These are phyloP conservation scores for Heteromormyrus szaboi DNA, from an alignment of 2,797 vertebrate species.

Conservation along the genomic window DNA sequence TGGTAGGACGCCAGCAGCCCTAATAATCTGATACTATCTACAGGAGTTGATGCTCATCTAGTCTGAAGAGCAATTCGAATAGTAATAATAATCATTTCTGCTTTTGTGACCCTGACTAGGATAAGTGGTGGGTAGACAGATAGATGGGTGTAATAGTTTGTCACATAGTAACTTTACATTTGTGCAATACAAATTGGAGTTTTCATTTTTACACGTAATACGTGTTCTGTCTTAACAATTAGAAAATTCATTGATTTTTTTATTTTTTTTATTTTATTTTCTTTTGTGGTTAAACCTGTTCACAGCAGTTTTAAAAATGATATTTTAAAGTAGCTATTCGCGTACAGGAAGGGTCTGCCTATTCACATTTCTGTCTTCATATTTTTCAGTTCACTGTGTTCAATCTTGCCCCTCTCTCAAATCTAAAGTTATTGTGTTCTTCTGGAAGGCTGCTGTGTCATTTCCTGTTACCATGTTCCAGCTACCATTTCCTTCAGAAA, in stretches of 20 bases:
- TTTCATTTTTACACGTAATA: neutral
- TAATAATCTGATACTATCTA: neutral
- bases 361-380: neutral
- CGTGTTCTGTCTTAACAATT: neutral
- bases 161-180: neutral
- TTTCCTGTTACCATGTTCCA: neutral
- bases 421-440: neutral
- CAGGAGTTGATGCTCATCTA: neutral
- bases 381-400: neutral
- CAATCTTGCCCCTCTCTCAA: neutral
- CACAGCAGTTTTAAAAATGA: neutral
- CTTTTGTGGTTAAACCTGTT: neutral
- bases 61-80: neutral
- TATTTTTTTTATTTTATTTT: neutral
- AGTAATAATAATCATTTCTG: neutral
- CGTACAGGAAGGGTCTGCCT: neutral
- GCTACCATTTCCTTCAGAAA: neutral
- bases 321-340: neutral
- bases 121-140: neutral
- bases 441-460: neutral
- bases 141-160: neutral
- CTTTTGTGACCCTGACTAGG: neutral
- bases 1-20: neutral
- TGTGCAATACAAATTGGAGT: neutral
- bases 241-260: neutral